A percentile compares a stretch with the other conserved stretches of the same genome.
phyloP scores from a whole-genome alignment of 2,888 invertebrate species.

The Lacanobia wlatinum region DNA sequence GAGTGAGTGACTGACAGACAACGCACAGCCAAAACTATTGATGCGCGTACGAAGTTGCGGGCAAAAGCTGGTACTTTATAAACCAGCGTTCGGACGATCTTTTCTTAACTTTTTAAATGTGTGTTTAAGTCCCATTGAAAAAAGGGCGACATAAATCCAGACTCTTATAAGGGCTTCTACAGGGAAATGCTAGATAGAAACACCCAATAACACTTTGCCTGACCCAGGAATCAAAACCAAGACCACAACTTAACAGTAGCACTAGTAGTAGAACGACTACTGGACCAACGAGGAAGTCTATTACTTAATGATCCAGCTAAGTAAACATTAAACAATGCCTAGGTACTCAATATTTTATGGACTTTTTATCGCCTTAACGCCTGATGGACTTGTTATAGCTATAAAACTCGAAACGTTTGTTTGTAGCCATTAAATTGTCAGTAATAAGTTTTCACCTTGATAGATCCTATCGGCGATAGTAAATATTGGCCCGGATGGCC shows the following conservation, averaged over 20 bases:
- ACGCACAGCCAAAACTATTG: too few relatives aligned
- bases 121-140: too few relatives aligned
- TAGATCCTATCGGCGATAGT: too few relatives aligned
- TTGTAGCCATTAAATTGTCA: constrained; percentile 19
- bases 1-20: too few relatives aligned
- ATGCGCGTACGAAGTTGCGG: too few relatives aligned
- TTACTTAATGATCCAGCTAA: not conserved
- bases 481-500: too few relatives aligned
- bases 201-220: too few relatives aligned
- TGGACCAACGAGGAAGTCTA: not conserved
- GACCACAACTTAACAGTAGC: not conserved
- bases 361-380: constrained; percentile 25
- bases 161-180: not conserved
- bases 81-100: too few relatives aligned
- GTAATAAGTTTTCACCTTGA: not conserved
- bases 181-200: too few relatives aligned
- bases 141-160: too few relatives aligned
- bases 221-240: not conserved
- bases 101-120: too few relatives aligned
- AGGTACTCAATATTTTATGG: not conserved
- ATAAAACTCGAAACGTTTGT: constrained; percentile 34
- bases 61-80: too few relatives aligned
- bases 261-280: not conserved
- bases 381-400: constrained; percentile 30
- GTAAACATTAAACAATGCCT: constrained; percentile 18